phyloP scores from a whole-genome alignment of 2,888 invertebrate species.

The Euphydryas editha region DNA sequence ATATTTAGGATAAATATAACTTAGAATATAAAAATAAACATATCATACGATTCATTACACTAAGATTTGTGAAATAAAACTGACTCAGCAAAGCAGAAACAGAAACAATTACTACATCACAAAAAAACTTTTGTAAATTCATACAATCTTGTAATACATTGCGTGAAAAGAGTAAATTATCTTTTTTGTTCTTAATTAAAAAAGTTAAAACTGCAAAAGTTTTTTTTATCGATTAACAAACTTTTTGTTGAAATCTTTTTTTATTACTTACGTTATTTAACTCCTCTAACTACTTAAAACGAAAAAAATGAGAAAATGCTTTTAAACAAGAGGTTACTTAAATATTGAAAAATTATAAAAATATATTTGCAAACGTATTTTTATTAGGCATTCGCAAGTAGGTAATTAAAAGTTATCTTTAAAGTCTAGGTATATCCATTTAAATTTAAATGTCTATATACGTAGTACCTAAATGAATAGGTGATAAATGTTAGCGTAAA shows the following conservation, averaged over 20 bases:
- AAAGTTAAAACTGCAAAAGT: neutral
- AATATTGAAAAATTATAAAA: too few relatives aligned
- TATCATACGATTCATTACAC: neutral
- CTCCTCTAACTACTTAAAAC: too few relatives aligned
- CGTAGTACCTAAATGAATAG: neutral
- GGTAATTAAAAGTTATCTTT: neutral
- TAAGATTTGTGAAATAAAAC: conserved; percentile 2
- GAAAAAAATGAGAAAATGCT: too few relatives aligned
- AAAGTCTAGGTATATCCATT: neutral
- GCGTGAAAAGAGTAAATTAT: neutral
- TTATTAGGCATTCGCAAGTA: neutral
- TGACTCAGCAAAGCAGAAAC: conserved; percentile 10
- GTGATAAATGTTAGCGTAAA: conserved; percentile 3
- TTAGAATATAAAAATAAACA: neutral
- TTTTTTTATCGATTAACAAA: neutral
- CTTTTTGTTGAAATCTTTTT: neutral
- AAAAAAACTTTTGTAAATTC: conserved; percentile 1
- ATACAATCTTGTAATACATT: conserved; percentile 2
- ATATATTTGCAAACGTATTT: too few relatives aligned
- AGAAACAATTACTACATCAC: conserved; percentile 1
- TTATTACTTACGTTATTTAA: too few relatives aligned
- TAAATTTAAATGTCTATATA: neutral
- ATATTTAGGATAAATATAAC: too few relatives aligned
- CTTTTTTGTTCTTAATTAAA: neutral
- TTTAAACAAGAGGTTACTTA: too few relatives aligned